These are phyloP conservation scores for Peromyscus polionotus DNA, from an alignment of 2,113 vertebrate genomes.

Conservation along the genomic window DNA sequence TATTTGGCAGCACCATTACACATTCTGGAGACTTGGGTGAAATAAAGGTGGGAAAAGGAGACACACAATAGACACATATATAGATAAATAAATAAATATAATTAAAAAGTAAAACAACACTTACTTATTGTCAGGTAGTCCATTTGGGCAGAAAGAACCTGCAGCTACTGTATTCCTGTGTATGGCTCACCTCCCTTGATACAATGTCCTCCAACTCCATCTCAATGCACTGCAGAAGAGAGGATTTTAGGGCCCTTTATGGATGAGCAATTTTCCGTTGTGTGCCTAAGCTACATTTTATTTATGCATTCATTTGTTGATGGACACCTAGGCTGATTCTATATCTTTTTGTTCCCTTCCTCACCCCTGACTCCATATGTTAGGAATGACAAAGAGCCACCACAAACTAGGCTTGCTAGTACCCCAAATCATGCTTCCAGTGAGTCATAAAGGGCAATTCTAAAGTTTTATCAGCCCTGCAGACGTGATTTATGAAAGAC, in stretches of 20 bases:
- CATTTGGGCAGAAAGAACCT: neutral
- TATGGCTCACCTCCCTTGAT: neutral
- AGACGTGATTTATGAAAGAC: neutral
- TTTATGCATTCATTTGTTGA: neutral
- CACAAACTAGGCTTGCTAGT: neutral
- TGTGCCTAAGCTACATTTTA: neutral
- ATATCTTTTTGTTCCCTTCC: neutral
- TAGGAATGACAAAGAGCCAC: neutral
- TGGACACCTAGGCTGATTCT: neutral
- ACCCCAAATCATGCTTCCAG: neutral
- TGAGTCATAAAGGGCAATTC: neutral
- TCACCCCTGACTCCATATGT: neutral
- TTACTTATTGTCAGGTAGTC: neutral
- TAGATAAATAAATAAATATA: neutral
- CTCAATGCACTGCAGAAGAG: neutral
- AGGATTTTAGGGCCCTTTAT: neutral
- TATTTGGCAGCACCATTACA: neutral
- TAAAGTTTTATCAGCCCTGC: neutral
- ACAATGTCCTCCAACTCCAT: neutral
- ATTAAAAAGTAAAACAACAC: neutral
- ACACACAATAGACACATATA: neutral
- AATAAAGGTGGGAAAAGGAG: neutral
- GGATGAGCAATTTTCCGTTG: neutral
- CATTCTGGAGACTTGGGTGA: neutral
- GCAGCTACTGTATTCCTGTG: neutral